Percentiles rank a stretch among this genome's conserved stretches.
Evolutionary conservation across 2,888 invertebrate species (phyloP).

Genomic region (Gymnocheta viridis): DNA sequence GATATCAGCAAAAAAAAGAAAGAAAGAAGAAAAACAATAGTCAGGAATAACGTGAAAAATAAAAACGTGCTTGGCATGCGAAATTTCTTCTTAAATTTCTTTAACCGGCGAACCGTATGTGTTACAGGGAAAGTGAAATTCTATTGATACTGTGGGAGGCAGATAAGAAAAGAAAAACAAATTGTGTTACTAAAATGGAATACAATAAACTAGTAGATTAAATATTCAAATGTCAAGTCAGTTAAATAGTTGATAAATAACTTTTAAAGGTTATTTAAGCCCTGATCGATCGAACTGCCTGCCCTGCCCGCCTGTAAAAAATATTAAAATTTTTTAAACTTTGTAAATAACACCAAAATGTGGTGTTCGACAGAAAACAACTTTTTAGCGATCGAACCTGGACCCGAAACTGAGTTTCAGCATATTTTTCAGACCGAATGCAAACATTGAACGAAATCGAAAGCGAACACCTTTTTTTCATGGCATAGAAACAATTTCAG

Average conservation of each 20-base stretch:
- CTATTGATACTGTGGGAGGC: constrained; percentile 33
- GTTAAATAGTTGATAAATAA: neutral
- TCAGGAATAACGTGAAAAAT: constrained; percentile 35
- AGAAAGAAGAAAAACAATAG: neutral
- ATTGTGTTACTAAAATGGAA: neutral
- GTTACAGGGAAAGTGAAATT: constrained; percentile 38
- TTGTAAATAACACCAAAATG: no score
- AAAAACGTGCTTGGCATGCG: constrained; percentile 64
- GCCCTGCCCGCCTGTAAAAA: no score
- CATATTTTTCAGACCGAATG: no score
- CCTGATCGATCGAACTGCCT: neutral
- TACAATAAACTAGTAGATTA: neutral
- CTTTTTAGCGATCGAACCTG: no score
- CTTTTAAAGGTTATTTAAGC: neutral
- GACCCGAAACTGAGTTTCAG: no score
- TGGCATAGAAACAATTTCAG: no score
- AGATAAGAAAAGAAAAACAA: constrained; percentile 23
- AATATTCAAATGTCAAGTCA: constrained; percentile 29
- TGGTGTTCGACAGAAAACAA: no score
- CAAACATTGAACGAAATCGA: no score
- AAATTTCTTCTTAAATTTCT: constrained; percentile 59
- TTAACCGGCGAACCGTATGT: neutral
- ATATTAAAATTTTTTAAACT: no score
- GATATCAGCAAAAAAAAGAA: neutral
- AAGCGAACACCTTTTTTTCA: no score